These are phyloP conservation scores for Blennius ocellaris DNA, from an alignment of 2,113 vertebrate species.

Conservation along the genomic window DNA sequence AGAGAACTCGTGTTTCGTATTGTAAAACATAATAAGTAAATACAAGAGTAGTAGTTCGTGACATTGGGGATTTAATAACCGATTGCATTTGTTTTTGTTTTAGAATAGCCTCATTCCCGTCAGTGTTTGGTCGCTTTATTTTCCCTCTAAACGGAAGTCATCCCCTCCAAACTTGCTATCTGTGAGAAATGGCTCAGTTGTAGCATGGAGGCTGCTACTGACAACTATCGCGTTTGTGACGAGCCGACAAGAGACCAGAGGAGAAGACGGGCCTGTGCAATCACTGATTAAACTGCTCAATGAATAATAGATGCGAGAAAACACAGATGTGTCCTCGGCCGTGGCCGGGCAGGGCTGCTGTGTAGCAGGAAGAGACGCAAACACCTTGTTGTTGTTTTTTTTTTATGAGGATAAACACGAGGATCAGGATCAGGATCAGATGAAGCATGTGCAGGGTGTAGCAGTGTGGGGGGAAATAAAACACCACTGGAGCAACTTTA, in stretches of 20 bases:
- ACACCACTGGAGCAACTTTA: conserved; percentile 42
- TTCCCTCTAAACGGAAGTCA: conserved; percentile 49
- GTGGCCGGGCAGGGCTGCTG: conserved; percentile 19
- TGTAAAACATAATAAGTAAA: no score
- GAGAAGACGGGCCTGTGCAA: not conserved
- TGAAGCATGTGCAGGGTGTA: not conserved
- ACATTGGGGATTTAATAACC: no score
- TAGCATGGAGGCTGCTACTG: conserved; percentile 45
- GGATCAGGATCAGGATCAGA: no score
- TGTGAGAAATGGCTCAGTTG: not conserved
- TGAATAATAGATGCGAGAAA: not conserved
- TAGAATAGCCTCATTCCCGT: not conserved
- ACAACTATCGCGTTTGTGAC: conserved; percentile 49
- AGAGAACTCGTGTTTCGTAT: no score
- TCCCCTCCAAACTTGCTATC: fast-evolving
- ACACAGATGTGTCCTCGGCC: not conserved
- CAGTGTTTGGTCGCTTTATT: conserved; percentile 21
- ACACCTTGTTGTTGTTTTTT: conserved; percentile 42
- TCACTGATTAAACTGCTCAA: not conserved
- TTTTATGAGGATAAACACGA: not conserved
- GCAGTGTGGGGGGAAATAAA: no score
- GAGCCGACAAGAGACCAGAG: not conserved
- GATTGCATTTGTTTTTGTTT: no score
- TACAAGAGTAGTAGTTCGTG: no score
- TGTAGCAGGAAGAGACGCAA: conserved; percentile 71